Evolutionary conservation across 2,113 vertebrate genomes (phyloP).

Genomic region (Apteryx mantelli): DNA sequence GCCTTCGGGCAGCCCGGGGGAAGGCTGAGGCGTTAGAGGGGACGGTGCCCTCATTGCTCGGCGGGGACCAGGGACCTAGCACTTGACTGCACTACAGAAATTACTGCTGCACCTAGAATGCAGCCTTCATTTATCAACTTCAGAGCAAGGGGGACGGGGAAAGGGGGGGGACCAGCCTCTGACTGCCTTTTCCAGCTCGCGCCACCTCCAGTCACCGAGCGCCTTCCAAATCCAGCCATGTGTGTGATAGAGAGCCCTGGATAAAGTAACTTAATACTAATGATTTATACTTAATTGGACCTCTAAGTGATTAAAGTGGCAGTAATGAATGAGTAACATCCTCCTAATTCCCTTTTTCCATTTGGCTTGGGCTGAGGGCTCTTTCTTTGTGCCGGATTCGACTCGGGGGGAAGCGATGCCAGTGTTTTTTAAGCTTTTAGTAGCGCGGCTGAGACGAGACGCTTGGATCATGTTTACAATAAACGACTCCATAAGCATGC

Average conservation of each 20-base stretch:
- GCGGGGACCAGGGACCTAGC: conserved; percentile 82
- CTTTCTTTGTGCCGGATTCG: conserved; percentile 38
- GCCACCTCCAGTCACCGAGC: conserved; percentile 66
- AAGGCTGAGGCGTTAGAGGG: conserved; percentile 76
- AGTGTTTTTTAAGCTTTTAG: conserved; percentile 59
- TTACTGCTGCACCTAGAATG: conserved; percentile 86
- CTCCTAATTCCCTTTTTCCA: conserved; percentile 64
- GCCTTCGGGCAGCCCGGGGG: conserved; percentile 76
- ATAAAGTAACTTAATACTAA: conserved; percentile 82
- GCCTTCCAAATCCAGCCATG: conserved; percentile 75
- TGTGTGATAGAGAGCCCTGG: conserved; percentile 63
- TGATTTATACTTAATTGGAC: conserved; percentile 86
- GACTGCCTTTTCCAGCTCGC: conserved; percentile 76
- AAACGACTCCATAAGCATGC: conserved; percentile 72
- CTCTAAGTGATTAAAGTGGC: conserved; percentile 84
- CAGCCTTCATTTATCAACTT: conserved; percentile 88
- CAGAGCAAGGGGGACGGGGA: conserved; percentile 67
- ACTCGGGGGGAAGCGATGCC: conserved; percentile 24
- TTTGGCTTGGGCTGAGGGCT: conserved; percentile 46
- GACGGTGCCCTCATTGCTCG: conserved; percentile 80
- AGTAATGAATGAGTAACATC: conserved; percentile 82
- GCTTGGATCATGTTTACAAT: conserved; percentile 74
- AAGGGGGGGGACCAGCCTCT: conserved; percentile 70
- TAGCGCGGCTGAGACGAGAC: neutral
- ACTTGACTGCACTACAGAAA: conserved; percentile 86